These are phyloP conservation scores for Panthera tigris DNA, from an alignment of 2,113 vertebrate species.

Conservation along the genomic window DNA sequence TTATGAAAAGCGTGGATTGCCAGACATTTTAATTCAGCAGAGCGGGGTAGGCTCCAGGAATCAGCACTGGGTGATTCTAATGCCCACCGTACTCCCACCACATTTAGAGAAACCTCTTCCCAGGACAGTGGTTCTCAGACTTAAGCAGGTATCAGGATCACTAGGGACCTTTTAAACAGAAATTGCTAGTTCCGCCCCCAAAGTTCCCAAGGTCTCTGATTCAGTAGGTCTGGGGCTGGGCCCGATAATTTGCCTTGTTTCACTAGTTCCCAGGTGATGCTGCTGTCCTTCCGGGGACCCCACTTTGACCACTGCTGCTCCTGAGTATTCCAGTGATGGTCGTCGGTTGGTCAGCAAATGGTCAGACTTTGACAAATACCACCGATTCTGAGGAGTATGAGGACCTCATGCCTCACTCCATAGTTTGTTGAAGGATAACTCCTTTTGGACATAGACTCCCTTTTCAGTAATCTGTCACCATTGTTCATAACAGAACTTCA, in stretches of 20 bases:
- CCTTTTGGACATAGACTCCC: neutral
- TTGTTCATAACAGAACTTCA: neutral
- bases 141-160: fast-evolving
- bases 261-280: neutral
- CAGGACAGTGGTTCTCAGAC: neutral
- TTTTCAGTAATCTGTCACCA: neutral
- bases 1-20: neutral
- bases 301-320: neutral
- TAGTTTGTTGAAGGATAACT: neutral
- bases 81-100: neutral
- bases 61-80: neutral
- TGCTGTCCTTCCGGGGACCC: neutral
- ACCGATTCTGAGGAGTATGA: neutral
- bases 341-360: neutral
- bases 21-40: neutral
- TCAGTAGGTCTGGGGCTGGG: neutral
- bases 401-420: neutral
- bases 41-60: neutral
- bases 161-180: neutral
- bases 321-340: neutral
- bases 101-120: neutral
- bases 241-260: neutral
- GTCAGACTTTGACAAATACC: neutral
- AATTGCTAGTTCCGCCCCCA: neutral
- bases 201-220: neutral